Base-by-base conservation (phyloP, 2,888 invertebrate genomes). In the Tiliacea citrago region DNA sequence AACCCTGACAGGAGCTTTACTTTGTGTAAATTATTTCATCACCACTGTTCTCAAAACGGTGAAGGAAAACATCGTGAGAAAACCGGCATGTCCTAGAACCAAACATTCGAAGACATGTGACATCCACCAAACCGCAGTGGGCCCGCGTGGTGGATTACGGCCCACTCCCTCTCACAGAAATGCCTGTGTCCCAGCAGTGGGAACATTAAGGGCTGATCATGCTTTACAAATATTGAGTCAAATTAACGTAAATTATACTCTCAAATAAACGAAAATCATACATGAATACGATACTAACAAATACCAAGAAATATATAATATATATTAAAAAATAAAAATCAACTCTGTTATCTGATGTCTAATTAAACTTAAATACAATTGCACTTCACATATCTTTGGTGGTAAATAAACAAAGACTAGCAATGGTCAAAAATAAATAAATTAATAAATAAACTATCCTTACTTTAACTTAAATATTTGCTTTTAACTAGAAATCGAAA, bases 381-480 rank as follows among this genome's bases (percentile, higher is more conserved):
- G 79, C 75, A 84, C 83, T 84, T 75, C 68, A 80, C 73, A 55
- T 62, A 75, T 90, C 90, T 92, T 92, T 91, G 92, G 91, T 89
- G 81, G 72, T 82, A 78, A 78, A 85, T 86, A 81, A 82, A 75
- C 16, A 39, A 66, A 83, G 88, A 90, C 90, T 92, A 92, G 89
- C 72, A 81, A 83, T 79, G 75, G 57, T 83, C 82, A 76, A 66
- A 84, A 88, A 90, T 89, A 90, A 90, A 91, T 88, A 86, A 82
- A 12, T 73, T 58, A 75, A 75, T 79, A 79, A 81, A 79, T 79
- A 68, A 81, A 75, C 75, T 75, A 81, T 79, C 8, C 55, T 78
- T 68, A 83, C 39, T 18, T 68, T 79, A 86, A 85, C 79, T 87
- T 83, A 87, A 84, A 86, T 73, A 83, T 79, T 77, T 77, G 24